Percentiles rank a stretch among this genome's conserved stretches.
Evolutionary conservation across 1,140 invertebrate species (phyloP).

Genomic region (Lineus longissimus): DNA sequence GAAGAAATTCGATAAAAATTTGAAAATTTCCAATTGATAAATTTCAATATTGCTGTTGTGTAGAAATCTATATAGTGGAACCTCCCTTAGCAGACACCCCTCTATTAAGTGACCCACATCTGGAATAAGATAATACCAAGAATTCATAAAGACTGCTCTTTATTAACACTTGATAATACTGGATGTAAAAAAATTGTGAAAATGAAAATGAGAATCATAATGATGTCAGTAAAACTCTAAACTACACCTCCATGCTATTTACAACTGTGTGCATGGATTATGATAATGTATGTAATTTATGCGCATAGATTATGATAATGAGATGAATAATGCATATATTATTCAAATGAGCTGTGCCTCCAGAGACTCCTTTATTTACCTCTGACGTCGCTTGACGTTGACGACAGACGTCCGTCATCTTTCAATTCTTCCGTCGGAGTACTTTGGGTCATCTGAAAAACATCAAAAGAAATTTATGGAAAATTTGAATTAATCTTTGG

Average conservation of each 20-base stretch:
- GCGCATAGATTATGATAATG: too few relatives aligned
- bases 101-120: too few relatives aligned
- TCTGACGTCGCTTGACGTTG: neutral
- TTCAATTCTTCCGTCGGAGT: conserved; percentile 2
- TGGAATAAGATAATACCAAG: too few relatives aligned
- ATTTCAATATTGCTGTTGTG: too few relatives aligned
- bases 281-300: neutral
- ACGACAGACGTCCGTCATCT: conserved; percentile 4
- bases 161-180: too few relatives aligned
- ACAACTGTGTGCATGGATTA: neutral
- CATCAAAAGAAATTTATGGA: neutral
- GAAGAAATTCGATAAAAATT: neutral
- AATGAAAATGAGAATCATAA: too few relatives aligned
- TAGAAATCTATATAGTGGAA: too few relatives aligned
- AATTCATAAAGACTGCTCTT: too few relatives aligned
- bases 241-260: neutral
- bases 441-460: conserved; percentile 12
- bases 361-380: neutral
- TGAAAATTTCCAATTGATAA: too few relatives aligned
- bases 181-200: too few relatives aligned
- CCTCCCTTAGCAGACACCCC: too few relatives aligned
- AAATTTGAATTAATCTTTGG: neutral
- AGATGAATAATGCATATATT: neutral
- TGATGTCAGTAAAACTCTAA: too few relatives aligned
- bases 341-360: neutral